These are phyloP conservation scores for Agonopterix subpropinquella DNA, from an alignment of 2,888 invertebrate species.

Conservation along the genomic window DNA sequence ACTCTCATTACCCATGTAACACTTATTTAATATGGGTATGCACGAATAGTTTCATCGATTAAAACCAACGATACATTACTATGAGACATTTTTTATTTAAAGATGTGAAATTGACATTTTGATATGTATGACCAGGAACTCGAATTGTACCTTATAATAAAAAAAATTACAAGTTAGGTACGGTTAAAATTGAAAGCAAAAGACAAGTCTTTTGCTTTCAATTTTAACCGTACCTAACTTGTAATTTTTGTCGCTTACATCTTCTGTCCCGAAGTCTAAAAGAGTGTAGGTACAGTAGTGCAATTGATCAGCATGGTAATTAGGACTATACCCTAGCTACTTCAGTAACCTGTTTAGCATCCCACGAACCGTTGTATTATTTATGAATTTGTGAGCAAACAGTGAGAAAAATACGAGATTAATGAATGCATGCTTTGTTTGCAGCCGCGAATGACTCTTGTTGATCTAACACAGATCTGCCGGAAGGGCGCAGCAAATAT, in stretches of 20 bases:
- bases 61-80: not conserved
- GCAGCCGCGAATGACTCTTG: constrained; percentile 3
- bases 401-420: not conserved
- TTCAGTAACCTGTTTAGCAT: not conserved
- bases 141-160: too few relatives aligned
- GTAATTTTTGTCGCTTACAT: too few relatives aligned
- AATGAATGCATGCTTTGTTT: constrained; percentile 8
- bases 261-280: too few relatives aligned
- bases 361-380: not conserved
- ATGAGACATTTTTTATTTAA: too few relatives aligned
- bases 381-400: too few relatives aligned
- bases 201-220: too few relatives aligned
- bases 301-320: too few relatives aligned
- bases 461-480: constrained; percentile 8
- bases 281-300: too few relatives aligned
- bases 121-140: not conserved
- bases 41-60: not conserved
- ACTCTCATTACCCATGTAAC: not conserved
- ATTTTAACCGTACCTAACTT: too few relatives aligned
- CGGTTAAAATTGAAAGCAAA: too few relatives aligned
- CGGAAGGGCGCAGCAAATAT: constrained; percentile 9
- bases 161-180: too few relatives aligned
- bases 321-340: not conserved
- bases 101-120: too few relatives aligned
- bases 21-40: not conserved